A percentile compares a stretch with the other conserved stretches of the same genome.
Evolutionary conservation across 2,113 vertebrate species (phyloP).

Genomic region (Lota lota): DNA sequence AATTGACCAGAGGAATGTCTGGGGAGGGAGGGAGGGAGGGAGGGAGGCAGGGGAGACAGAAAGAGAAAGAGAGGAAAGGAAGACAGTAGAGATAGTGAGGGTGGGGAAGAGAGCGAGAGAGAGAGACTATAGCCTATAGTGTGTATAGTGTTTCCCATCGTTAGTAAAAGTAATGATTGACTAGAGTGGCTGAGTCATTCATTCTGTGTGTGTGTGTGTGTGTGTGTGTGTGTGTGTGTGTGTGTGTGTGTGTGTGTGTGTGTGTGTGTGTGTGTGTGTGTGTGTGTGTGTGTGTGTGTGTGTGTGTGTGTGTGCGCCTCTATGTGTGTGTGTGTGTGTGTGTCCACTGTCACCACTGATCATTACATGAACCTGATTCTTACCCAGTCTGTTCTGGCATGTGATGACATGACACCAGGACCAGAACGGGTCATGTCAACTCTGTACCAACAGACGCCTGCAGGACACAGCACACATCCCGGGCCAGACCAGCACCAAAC

Average conservation of each 20-base stretch:
- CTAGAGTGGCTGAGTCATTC: background rate
- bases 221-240: background rate
- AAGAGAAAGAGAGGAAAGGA: background rate
- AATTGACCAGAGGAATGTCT: background rate
- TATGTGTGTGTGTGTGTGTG: too few species aligned
- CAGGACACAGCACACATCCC: slow-evolving; percentile 49
- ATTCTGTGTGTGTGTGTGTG: background rate
- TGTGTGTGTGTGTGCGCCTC: background rate
- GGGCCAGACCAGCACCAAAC: slow-evolving; percentile 46
- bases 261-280: slow-evolving; percentile 7
- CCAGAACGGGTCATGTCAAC: too few species aligned
- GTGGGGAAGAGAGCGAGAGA: background rate
- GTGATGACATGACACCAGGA: too few species aligned
- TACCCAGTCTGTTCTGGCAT: too few species aligned
- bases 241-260: background rate
- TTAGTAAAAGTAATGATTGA: too few species aligned
- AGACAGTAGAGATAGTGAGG: background rate
- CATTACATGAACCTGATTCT: too few species aligned
- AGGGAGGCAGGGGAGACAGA: background rate
- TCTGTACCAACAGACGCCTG: slow-evolving; percentile 37
- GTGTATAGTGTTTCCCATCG: too few species aligned
- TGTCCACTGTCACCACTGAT: too few species aligned
- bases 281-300: background rate
- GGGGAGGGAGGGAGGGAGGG: background rate
- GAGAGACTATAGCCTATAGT: background rate